Conservation (phyloP, 2,888 invertebrate genomes). For the Panopea generosa region DNA sequence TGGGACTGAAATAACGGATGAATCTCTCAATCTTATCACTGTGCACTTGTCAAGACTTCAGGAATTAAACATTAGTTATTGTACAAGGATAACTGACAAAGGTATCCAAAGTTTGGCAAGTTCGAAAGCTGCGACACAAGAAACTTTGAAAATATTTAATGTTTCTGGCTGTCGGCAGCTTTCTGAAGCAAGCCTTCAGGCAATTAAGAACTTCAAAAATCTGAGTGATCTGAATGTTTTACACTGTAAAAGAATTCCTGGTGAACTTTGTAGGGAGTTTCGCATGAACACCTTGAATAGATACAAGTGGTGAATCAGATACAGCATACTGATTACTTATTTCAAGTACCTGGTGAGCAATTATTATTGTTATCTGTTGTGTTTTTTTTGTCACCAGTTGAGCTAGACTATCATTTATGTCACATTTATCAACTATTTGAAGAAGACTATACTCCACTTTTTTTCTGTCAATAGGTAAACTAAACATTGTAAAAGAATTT, state of each 20-base stretch:
- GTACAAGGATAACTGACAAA: constrained; percentile 94
- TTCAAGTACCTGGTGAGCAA: too few species aligned
- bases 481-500: too few species aligned
- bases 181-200: constrained; percentile 60
- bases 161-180: constrained; percentile 69
- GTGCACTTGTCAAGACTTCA: constrained; percentile 86
- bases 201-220: constrained; percentile 46
- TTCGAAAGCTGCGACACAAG: constrained; percentile 53
- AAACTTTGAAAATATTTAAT: constrained; percentile 62
- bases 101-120: constrained; percentile 88
- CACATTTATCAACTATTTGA: too few species aligned
- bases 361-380: too few species aligned
- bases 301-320: constrained; percentile 30
- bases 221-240: constrained; percentile 46
- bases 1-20: constrained; percentile 96
- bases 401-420: too few species aligned
- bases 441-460: too few species aligned
- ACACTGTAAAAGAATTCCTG: constrained; percentile 57
- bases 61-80: constrained; percentile 93
- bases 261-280: constrained; percentile 36
- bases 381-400: too few species aligned
- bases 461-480: too few species aligned
- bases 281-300: constrained; percentile 15
- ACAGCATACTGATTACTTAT: too few species aligned
- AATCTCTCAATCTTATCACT: constrained; percentile 88